Conservation (phyloP, 2,113 vertebrate genomes). For the Aldabrachelys gigantea region DNA sequence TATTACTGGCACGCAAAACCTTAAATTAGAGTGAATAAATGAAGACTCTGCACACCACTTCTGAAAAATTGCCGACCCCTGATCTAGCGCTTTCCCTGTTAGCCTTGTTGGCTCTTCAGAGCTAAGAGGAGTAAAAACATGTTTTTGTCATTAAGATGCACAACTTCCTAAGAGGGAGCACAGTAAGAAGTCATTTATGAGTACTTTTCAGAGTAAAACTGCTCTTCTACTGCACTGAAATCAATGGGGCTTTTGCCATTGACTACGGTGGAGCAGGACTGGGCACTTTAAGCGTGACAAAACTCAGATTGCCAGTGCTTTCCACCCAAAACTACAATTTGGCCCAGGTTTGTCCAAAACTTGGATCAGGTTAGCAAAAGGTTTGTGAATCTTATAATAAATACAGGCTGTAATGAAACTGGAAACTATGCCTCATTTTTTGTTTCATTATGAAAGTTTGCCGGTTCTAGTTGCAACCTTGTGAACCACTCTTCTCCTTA, state of each 20-base stretch:
- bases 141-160: not conserved
- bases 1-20: too few species aligned
- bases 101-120: not conserved
- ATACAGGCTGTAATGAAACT: not conserved
- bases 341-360: not conserved
- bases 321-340: not conserved
- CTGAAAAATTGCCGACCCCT: too few species aligned
- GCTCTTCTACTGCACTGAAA: not conserved
- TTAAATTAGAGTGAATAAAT: too few species aligned
- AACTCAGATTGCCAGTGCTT: not conserved
- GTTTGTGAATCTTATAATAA: not conserved
- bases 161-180: not conserved
- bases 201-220: not conserved
- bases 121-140: not conserved
- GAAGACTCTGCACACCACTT: too few species aligned
- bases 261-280: not conserved
- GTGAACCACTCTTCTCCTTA: not conserved
- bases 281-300: not conserved
- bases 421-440: not conserved
- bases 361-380: not conserved
- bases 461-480: not conserved
- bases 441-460: not conserved
- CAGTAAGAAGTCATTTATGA: accelerated
- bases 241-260: accelerated
- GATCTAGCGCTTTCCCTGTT: not conserved